Evolutionary conservation across 1,140 invertebrate genomes (phyloP).

Genomic region (Stegodyphus mimosarum): DNA sequence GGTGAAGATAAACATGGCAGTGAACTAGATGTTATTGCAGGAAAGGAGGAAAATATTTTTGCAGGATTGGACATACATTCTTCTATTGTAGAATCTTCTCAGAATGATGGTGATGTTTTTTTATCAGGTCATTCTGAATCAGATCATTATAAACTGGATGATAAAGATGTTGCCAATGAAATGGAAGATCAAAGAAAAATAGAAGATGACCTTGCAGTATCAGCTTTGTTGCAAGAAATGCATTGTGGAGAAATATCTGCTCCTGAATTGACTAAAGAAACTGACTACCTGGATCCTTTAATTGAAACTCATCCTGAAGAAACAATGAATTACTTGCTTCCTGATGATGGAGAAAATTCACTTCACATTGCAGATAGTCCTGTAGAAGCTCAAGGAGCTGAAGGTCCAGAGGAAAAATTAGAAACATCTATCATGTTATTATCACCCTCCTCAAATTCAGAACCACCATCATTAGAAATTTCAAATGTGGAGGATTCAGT

Average conservation of each 20-base stretch:
- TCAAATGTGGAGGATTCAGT: slow-evolving; percentile 42
- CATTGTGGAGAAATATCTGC: slow-evolving; percentile 60
- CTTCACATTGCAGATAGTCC: slow-evolving; percentile 47
- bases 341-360: slow-evolving; percentile 50
- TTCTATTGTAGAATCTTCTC: slow-evolving; percentile 31
- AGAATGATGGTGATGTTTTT: slow-evolving; percentile 38
- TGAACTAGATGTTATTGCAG: slow-evolving; percentile 18
- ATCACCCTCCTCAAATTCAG: slow-evolving; percentile 47
- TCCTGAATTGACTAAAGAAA: slow-evolving; percentile 59
- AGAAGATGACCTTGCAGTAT: slow-evolving; percentile 65
- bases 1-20: slow-evolving; percentile 46
- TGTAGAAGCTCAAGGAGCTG: slow-evolving; percentile 33
- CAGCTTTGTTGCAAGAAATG: slow-evolving; percentile 65
- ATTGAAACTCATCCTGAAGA: slow-evolving; percentile 55
- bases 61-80: slow-evolving; percentile 36
- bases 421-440: slow-evolving; percentile 25
- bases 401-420: slow-evolving; percentile 40
- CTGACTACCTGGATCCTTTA: slow-evolving; percentile 48
- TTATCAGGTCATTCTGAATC: slow-evolving; percentile 33
- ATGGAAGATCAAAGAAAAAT: slow-evolving; percentile 64
- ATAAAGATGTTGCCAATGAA: slow-evolving; percentile 51
- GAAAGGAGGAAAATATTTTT: slow-evolving; percentile 51
- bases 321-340: slow-evolving; percentile 58
- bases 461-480: slow-evolving; percentile 53
- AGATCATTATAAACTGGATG: slow-evolving; percentile 43